phyloP scores from a whole-genome alignment of 2,888 invertebrate genomes.

The Ctena decussata region DNA sequence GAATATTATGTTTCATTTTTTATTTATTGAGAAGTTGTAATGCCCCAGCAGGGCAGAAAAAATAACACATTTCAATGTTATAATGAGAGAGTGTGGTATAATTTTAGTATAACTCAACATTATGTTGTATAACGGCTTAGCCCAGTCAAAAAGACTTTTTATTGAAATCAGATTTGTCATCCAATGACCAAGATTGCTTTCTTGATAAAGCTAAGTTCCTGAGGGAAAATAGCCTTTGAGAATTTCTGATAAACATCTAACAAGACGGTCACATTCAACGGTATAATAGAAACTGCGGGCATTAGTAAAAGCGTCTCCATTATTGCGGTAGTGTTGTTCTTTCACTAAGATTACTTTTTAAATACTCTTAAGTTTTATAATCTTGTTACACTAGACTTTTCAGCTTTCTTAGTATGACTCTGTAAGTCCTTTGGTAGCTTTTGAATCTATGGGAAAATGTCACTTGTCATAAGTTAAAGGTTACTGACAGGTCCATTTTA shows the following conservation, averaged over 20 bases:
- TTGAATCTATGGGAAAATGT: not conserved
- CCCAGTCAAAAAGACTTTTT: not conserved
- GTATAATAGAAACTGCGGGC: not conserved
- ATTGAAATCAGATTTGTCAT: slow-evolving; percentile 1
- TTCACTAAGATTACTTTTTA: not conserved
- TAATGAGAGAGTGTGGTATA: not conserved
- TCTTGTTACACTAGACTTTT: not conserved
- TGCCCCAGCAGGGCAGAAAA: not conserved
- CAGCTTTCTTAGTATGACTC: not conserved
- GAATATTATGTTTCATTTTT: not conserved
- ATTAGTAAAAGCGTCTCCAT: not conserved
- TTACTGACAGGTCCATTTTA: not conserved
- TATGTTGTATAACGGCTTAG: slow-evolving; percentile 1
- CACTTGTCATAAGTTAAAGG: not conserved
- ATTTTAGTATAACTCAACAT: not conserved
- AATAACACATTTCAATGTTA: not conserved
- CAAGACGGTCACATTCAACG: not conserved
- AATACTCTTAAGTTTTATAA: not conserved
- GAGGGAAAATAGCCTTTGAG: slow-evolving; percentile 6
- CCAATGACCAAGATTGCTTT: not conserved
- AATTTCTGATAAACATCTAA: not conserved
- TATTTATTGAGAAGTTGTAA: not conserved
- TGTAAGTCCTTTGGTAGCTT: not conserved
- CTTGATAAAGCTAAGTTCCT: not conserved
- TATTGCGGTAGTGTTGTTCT: not conserved